phyloP scores from a whole-genome alignment of 2,888 invertebrate genomes.

The Flabesymbios commensalis region DNA sequence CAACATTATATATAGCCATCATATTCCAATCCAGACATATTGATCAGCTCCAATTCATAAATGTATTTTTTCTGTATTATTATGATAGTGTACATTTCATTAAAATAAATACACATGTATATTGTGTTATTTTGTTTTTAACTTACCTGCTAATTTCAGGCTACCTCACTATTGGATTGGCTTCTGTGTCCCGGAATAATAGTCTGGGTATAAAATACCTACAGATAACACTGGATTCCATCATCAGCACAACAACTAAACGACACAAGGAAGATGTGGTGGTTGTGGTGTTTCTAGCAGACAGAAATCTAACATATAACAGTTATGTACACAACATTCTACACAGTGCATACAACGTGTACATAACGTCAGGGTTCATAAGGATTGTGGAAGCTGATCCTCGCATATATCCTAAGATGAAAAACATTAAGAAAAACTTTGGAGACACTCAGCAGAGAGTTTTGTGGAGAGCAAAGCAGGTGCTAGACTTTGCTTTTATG shows the following conservation, averaged over 20 bases:
- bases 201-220: constrained; percentile 55
- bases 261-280: constrained; percentile 47
- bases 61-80: too few species aligned
- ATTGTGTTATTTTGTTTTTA: too few species aligned
- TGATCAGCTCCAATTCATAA: too few species aligned
- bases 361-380: constrained; percentile 55
- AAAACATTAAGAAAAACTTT: constrained; percentile 48
- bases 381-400: constrained; percentile 47
- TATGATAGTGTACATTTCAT: too few species aligned
- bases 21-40: too few species aligned
- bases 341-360: constrained; percentile 29
- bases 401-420: constrained; percentile 44
- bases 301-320: constrained; percentile 47
- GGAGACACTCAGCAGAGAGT: constrained; percentile 53
- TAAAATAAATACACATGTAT: too few species aligned
- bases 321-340: constrained; percentile 29
- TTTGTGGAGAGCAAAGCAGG: constrained; percentile 58
- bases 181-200: constrained; percentile 57
- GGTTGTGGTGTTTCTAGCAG: constrained; percentile 59
- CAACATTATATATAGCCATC: too few species aligned
- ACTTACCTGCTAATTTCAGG: too few species aligned
- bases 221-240: constrained; percentile 53
- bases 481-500: constrained; percentile 39
- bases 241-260: constrained; percentile 50
- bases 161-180: constrained; percentile 60